Percentiles rank a stretch among this genome's conserved stretches.
Conservation (phyloP, 2,113 vertebrate species). For the Phrynosoma platyrhinos region DNA sequence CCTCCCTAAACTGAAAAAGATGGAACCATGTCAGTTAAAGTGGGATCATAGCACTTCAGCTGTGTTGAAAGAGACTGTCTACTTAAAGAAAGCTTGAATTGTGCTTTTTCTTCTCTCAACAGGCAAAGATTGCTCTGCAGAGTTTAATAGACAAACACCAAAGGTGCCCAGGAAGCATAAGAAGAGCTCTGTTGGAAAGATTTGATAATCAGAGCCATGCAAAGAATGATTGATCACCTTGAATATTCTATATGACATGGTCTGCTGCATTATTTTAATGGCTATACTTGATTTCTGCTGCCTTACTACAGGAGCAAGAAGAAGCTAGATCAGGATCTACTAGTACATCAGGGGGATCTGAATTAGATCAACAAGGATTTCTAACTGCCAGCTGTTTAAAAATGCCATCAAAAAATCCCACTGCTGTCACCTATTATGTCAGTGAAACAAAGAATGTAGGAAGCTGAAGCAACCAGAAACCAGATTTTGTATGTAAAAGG, state of each 20-base stretch:
- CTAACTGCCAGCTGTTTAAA: no score
- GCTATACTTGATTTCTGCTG: background rate
- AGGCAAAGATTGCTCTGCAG: background rate
- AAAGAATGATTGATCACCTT: background rate
- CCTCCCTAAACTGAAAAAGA: no score
- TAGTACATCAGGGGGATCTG: background rate
- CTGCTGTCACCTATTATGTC: no score
- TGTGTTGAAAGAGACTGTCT: background rate
- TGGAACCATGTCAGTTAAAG: background rate
- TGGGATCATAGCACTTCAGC: background rate
- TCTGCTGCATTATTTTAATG: background rate
- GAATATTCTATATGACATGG: background rate
- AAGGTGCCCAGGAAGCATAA: background rate
- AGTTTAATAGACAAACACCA: conserved; percentile 25
- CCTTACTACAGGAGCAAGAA: background rate
- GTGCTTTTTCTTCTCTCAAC: background rate
- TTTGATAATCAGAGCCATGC: background rate
- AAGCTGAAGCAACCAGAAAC: no score
- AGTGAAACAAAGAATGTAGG: no score
- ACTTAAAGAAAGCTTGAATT: background rate
- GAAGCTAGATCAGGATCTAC: background rate
- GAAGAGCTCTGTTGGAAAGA: conserved; percentile 8
- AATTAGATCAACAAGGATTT: background rate
- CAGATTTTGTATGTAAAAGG: no score
- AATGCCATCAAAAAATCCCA: no score